A percentile compares a stretch with the other conserved stretches of the same genome.
These are phyloP conservation scores for Chaetops frenatus DNA, from an alignment of 2,113 vertebrate species.

Conservation along the genomic window DNA sequence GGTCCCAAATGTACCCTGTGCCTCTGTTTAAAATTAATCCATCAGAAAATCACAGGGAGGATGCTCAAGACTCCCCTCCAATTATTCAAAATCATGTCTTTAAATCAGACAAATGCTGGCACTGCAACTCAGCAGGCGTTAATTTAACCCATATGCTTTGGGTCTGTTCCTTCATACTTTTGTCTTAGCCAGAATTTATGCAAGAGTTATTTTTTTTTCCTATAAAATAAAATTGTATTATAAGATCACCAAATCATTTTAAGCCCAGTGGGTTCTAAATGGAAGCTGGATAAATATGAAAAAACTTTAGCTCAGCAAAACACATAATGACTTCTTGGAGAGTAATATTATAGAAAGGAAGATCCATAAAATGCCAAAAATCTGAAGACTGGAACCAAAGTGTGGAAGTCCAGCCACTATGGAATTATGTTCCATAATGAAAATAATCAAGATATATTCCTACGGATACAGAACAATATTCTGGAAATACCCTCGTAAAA, in stretches of 20 bases:
- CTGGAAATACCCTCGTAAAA: not conserved
- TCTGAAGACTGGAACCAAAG: not conserved
- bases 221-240: constrained; percentile 5
- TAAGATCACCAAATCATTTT: not conserved
- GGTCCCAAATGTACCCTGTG: constrained; percentile 14
- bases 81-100: constrained; percentile 53
- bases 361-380: not conserved
- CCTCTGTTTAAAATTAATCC: constrained; percentile 57
- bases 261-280: not conserved
- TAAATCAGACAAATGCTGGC: constrained; percentile 58
- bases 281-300: not conserved
- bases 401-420: not conserved
- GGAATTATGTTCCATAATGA: not conserved
- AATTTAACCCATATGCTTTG: constrained; percentile 62
- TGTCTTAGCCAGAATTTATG: constrained; percentile 34
- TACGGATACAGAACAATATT: not conserved
- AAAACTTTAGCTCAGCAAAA: not conserved
- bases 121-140: constrained; percentile 46
- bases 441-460: not conserved
- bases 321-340: not conserved
- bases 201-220: not conserved
- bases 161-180: constrained; percentile 44
- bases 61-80: constrained; percentile 39
- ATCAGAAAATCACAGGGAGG: constrained; percentile 42
- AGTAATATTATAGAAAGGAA: not conserved